These are phyloP conservation scores for Tinea pellionella DNA, from an alignment of 2,888 invertebrate species.

Conservation along the genomic window DNA sequence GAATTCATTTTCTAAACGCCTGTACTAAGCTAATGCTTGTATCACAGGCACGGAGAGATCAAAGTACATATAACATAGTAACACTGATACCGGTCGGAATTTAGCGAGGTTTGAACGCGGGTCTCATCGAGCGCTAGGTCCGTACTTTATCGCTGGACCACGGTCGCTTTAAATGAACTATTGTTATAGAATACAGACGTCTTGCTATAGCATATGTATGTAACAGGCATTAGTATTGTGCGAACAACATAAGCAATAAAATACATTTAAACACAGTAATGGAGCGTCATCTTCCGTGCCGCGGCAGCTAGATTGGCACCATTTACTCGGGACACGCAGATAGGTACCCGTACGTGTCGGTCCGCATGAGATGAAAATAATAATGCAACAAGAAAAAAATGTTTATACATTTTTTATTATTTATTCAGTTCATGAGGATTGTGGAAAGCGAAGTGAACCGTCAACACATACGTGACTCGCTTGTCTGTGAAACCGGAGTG, in stretches of 20 bases:
- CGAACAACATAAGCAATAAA: not conserved
- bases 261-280: not conserved
- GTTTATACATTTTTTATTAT: constrained; percentile 29
- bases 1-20: no score
- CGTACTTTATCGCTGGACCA: no score
- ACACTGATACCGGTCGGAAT: no score
- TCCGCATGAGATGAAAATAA: not conserved
- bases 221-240: no score
- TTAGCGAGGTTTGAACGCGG: no score
- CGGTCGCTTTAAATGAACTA: no score
- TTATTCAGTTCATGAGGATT: constrained; percentile 49
- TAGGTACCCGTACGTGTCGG: not conserved
- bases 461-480: constrained; percentile 51
- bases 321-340: constrained; percentile 3
- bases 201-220: no score
- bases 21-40: no score
- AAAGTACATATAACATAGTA: no score
- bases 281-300: not conserved
- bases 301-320: not conserved
- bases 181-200: no score
- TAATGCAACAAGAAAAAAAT: not conserved
- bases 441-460: constrained; percentile 56
- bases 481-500: constrained; percentile 23
- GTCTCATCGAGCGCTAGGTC: no score
- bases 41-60: no score